These are phyloP conservation scores for Cryptus armator DNA, from an alignment of 2,888 invertebrate species.

Conservation along the genomic window DNA sequence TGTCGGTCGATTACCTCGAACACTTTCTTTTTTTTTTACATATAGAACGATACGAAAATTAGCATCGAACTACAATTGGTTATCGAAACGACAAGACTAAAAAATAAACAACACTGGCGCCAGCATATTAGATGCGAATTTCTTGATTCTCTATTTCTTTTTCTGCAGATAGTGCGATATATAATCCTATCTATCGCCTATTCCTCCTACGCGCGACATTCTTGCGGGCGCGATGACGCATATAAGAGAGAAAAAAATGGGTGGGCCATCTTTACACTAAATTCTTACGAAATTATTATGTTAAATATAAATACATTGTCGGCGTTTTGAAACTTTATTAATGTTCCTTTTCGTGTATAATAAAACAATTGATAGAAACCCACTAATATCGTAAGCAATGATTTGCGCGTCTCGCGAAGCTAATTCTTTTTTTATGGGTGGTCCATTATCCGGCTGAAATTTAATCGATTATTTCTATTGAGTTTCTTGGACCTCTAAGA, in stretches of 20 bases:
- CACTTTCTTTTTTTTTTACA: not conserved
- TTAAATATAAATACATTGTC: not conserved
- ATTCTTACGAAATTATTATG: conserved; percentile 6
- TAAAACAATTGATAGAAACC: not conserved
- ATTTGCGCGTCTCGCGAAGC: not conserved
- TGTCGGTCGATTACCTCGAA: not conserved
- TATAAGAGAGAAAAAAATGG: not conserved
- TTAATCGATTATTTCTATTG: too few species aligned
- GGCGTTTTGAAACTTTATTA: not conserved
- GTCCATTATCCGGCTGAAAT: too few species aligned
- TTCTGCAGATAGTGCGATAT: not conserved
- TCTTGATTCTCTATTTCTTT: conserved; percentile 3
- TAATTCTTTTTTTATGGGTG: not conserved
- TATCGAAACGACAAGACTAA: not conserved
- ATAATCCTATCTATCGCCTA: not conserved
- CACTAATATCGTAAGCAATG: not conserved
- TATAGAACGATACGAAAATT: not conserved
- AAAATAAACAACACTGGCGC: conserved; percentile 12
- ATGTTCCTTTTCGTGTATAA: not conserved
- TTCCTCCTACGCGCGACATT: conserved; percentile 23
- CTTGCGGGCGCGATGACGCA: not conserved
- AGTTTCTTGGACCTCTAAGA: too few species aligned
- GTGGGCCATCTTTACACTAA: not conserved
- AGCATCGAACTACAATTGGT: conserved; percentile 5
- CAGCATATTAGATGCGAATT: not conserved